Conservation (phyloP, 2,797 vertebrate species). For the Sebastes diploproa region DNA sequence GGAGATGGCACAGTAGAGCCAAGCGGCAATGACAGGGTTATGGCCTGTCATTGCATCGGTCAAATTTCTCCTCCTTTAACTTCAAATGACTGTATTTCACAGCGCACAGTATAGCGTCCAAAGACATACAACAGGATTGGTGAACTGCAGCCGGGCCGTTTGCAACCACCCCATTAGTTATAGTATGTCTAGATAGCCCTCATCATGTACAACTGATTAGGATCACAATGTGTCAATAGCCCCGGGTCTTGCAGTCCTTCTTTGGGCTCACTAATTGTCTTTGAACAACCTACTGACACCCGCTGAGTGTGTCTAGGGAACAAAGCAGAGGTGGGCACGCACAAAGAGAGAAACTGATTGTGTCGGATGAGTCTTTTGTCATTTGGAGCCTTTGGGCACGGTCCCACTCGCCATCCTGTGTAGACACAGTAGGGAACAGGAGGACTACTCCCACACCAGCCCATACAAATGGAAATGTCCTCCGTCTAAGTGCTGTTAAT, state of each 20-base stretch:
- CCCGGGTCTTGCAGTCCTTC: conserved; percentile 23
- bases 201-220: conserved; percentile 30
- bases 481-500: conserved; percentile 39
- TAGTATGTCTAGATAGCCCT: background rate
- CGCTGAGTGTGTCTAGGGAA: conserved; percentile 27
- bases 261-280: conserved; percentile 60
- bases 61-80: conserved; percentile 19
- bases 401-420: conserved; percentile 44
- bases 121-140: background rate
- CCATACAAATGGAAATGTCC: conserved; percentile 68
- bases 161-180: background rate
- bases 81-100: conserved; percentile 25
- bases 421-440: conserved; percentile 53
- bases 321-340: conserved; percentile 41
- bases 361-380: conserved; percentile 57
- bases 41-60: background rate
- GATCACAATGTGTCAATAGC: conserved; percentile 37
- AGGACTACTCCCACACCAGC: conserved; percentile 53
- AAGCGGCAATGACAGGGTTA: conserved; percentile 54
- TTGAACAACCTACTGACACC: conserved; percentile 62
- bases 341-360: conserved; percentile 42
- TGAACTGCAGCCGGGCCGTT: background rate
- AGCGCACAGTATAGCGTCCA: background rate
- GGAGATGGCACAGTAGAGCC: conserved; percentile 30
- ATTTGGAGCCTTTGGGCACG: conserved; percentile 42